Evolutionary conservation across 2,888 invertebrate species (phyloP), one percentile per base, ranked within the genome.

Genomic region (Eilema sororculum): DNA sequence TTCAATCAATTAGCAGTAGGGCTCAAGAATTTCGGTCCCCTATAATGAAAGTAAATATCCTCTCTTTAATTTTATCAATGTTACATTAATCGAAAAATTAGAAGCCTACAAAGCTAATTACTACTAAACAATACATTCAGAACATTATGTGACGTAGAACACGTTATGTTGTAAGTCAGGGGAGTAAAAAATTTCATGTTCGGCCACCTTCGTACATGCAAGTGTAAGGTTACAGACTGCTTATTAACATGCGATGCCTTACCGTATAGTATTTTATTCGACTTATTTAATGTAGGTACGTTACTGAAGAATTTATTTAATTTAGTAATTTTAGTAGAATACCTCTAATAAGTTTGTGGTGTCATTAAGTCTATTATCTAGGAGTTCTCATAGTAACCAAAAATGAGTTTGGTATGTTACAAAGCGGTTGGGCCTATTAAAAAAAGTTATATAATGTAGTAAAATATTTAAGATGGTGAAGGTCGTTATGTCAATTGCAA

Each of bases 211-310:
- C 63, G 46, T 67, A 70, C 77, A 71, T 71, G 65, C 30, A 59
- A 56, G 46, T 46, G 69, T 65, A 56, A 52, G 24, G 59, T 72
- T 70, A 72, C 70, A 66, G 73, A 80, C 65, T 71, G 69, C 73
- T 66, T 68, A 65, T 67, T 61, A 78, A 74, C 81, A 80, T 75
- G 80, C 80, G 69, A 80, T 74, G 13, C 59, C 68, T 72, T 78
- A 79, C 73, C 33, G 28, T 28, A 20, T 25, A 69, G 63, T 76
- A 74, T 74, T 74, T 69, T 70, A 59, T 76, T 76, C 59, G 41
- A 74, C 72, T 69, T 69, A 58, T 77, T n/a, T 59, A 37, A 33
- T 41, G 65, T n/a, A n/a, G n/a, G n/a, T 67, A 61, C 68, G 71
- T 72, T 66, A 62, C 22, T 25, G 4, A 20, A n/a, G 46, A 25